Conservation (phyloP, 2,113 vertebrate species). For the Psittacula cyanocephala region DNA sequence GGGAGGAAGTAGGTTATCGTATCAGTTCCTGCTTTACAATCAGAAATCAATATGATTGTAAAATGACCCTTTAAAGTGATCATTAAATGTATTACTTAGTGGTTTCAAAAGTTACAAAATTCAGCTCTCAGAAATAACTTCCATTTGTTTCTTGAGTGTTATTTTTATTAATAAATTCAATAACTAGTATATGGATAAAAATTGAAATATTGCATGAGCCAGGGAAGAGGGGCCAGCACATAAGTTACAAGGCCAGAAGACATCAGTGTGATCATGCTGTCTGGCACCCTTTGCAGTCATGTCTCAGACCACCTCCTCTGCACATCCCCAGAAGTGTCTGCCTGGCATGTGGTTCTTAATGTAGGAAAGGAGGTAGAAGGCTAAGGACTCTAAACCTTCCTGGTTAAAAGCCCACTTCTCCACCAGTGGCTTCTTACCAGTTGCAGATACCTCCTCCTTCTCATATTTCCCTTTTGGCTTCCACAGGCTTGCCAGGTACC, state of each 20-base stretch:
- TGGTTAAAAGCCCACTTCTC: not conserved
- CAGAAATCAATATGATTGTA: not conserved
- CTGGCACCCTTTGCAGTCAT: not conserved
- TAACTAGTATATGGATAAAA: not conserved
- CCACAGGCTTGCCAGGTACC: not conserved
- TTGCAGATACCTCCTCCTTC: not conserved
- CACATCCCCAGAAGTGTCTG: not conserved
- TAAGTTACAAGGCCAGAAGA: not conserved
- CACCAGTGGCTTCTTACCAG: not conserved
- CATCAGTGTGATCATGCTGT: accelerated
- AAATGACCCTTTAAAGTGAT: not conserved
- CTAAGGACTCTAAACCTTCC: not conserved
- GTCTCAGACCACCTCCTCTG: not conserved
- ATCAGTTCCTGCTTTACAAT: not conserved
- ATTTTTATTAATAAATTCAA: not conserved
- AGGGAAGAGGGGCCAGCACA: not conserved
- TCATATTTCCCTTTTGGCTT: not conserved
- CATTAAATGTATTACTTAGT: not conserved
- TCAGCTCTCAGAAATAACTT: not conserved
- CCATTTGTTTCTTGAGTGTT: not conserved
- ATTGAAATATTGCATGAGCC: accelerated
- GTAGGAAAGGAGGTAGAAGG: not conserved
- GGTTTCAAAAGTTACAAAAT: not conserved
- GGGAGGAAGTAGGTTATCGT: not conserved
- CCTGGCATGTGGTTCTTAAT: not conserved